Evolutionary conservation across 2,113 vertebrate genomes (phyloP).

Genomic region (Lasiurus borealis): DNA sequence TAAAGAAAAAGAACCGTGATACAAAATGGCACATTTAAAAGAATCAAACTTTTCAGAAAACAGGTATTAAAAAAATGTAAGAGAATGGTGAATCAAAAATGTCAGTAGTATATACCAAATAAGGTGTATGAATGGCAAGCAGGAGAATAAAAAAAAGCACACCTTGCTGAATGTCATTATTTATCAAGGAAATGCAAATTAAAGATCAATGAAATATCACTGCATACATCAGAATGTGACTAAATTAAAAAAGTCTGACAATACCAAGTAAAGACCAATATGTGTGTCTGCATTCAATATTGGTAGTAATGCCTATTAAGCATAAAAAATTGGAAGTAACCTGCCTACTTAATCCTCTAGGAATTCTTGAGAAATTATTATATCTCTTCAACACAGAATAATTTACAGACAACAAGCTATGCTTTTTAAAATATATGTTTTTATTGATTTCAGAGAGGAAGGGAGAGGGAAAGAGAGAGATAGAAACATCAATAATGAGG

Average conservation of each 20-base stretch:
- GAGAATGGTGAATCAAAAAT: neutral
- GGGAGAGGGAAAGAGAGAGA: no score
- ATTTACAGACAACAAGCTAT: neutral
- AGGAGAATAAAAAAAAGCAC: neutral
- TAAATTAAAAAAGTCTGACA: neutral
- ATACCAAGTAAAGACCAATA: neutral
- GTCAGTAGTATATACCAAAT: neutral
- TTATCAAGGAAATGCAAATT: slow-evolving; percentile 31
- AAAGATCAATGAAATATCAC: neutral
- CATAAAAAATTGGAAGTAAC: neutral
- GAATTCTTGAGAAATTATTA: neutral
- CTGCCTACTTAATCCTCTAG: neutral
- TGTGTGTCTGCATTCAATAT: neutral
- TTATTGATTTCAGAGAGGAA: no score
- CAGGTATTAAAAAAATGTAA: neutral
- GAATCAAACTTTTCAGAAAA: slow-evolving; percentile 17
- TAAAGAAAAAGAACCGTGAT: neutral
- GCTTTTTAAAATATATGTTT: no score
- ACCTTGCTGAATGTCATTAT: neutral
- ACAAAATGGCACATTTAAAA: neutral
- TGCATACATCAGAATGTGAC: neutral
- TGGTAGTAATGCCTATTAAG: neutral
- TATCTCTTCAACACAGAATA: slow-evolving; percentile 31
- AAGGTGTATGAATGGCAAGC: neutral
- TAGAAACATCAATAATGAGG: no score